Percentiles rank a stretch among this genome's conserved stretches.
Evolutionary conservation across 2,113 vertebrate genomes (phyloP).

Genomic region (Apeltes quadracus): DNA sequence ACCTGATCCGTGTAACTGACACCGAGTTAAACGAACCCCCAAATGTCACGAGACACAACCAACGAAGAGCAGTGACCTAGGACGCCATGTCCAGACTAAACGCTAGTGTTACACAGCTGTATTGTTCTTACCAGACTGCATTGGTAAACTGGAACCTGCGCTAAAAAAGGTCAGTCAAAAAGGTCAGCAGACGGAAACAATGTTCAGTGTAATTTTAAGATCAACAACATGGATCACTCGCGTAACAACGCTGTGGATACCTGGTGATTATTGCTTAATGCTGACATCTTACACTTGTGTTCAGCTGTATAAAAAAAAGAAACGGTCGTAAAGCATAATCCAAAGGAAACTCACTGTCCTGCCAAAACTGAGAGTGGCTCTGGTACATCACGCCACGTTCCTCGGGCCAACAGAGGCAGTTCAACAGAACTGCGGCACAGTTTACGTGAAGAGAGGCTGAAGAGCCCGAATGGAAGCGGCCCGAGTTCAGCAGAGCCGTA

Average conservation of each 20-base stretch:
- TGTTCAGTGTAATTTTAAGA: neutral
- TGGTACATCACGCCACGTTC: neutral
- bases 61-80: conserved; percentile 58
- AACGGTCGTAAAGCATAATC: neutral
- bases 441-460: neutral
- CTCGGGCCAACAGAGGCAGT: neutral
- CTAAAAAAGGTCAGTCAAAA: conserved; percentile 41
- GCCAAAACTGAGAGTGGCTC: neutral
- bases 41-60: conserved; percentile 60
- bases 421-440: neutral
- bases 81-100: conserved; percentile 56
- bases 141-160: conserved; percentile 24
- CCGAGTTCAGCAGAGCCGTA: neutral
- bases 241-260: neutral
- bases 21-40: conserved; percentile 58
- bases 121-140: conserved; percentile 59
- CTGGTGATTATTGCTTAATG: neutral
- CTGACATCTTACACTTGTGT: neutral
- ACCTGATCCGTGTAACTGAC: conserved; percentile 74
- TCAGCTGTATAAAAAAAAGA: conserved; percentile 2
- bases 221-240: neutral
- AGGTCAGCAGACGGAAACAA: conserved; percentile 14
- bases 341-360: neutral
- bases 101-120: conserved; percentile 61
- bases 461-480: neutral